Percentiles rank a stretch among this genome's conserved stretches.
Conservation (phyloP, 2,797 vertebrate species). For the Labroides dimidiatus region DNA sequence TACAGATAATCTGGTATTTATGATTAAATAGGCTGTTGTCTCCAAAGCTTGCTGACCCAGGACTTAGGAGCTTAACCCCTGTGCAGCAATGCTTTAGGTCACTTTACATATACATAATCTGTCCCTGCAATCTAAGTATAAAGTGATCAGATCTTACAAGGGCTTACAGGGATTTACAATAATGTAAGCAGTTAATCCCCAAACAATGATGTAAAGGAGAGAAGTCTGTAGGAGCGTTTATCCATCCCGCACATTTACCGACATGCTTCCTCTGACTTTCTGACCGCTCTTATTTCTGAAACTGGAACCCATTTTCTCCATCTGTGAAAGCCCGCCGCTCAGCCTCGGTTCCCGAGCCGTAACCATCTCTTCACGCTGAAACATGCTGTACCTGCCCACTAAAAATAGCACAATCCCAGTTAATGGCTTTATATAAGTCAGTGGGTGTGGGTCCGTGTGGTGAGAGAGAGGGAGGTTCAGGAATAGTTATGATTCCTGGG, state of each 20-base stretch:
- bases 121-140: constrained; percentile 12
- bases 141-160: background rate
- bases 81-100: background rate
- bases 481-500: constrained; percentile 52
- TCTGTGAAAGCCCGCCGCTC: constrained; percentile 35
- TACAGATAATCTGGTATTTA: no score
- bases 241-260: background rate
- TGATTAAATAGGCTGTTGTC: constrained; percentile 18
- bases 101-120: constrained; percentile 9
- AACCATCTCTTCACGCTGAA: constrained; percentile 57
- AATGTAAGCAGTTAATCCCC: constrained; percentile 1
- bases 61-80: constrained; percentile 29
- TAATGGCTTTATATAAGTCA: constrained; percentile 81
- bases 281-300: constrained; percentile 40
- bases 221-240: constrained; percentile 12
- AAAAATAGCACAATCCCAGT: constrained; percentile 72
- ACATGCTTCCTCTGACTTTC: constrained; percentile 8
- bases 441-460: constrained; percentile 57
- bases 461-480: constrained; percentile 42
- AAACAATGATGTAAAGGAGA: background rate
- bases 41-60: constrained; percentile 7
- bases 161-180: background rate
- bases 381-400: constrained; percentile 69
- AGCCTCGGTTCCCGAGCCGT: constrained; percentile 36
- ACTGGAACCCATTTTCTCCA: constrained; percentile 13